Conservation (phyloP, 2,113 vertebrate genomes). For the Willisornis vidua region DNA sequence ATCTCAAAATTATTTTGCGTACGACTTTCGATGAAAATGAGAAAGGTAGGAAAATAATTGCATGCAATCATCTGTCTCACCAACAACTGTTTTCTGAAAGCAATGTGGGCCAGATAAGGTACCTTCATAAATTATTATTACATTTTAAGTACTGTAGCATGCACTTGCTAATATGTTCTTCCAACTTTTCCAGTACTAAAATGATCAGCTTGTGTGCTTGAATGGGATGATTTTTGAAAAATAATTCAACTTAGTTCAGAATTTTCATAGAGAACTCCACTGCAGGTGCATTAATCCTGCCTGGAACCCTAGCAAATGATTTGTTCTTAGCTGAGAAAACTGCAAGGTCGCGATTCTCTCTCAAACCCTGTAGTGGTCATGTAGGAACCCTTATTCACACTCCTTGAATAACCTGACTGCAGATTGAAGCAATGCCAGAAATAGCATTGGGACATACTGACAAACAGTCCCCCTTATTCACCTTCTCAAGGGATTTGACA, state of each 20-base stretch:
- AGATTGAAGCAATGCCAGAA: neutral
- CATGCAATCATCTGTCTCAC: neutral
- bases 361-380: neutral
- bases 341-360: neutral
- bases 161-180: neutral
- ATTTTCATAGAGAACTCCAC: neutral
- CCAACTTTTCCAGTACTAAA: neutral
- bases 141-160: neutral
- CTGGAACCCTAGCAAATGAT: neutral
- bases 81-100: neutral
- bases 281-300: neutral
- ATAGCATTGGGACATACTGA: neutral
- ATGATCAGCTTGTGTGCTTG: neutral
- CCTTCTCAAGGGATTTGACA: neutral
- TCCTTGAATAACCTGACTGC: neutral
- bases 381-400: neutral
- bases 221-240: neutral
- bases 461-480: neutral
- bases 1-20: neutral
- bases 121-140: neutral
- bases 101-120: neutral
- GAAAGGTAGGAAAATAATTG: neutral
- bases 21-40: neutral
- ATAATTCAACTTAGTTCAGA: neutral
- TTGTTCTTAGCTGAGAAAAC: neutral